phyloP scores from a whole-genome alignment of 53 echinoderm and acorn worm genomes.

The Henricia sp. region DNA sequence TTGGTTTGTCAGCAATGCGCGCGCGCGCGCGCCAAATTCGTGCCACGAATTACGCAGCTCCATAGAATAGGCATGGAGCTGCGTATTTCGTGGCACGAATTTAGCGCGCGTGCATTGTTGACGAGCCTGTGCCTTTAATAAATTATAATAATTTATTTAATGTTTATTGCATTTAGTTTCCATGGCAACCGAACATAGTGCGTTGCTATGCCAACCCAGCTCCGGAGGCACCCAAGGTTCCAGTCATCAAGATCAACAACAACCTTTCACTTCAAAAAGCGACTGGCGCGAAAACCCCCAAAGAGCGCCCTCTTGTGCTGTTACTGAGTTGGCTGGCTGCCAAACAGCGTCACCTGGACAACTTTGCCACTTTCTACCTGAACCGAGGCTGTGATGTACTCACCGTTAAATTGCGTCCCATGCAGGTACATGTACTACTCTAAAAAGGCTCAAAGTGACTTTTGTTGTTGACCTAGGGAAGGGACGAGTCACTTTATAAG shows the following conservation, averaged over 20 bases:
- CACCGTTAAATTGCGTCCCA: constrained; percentile 66
- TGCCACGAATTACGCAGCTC: too few relatives aligned
- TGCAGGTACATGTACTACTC: constrained; percentile 59
- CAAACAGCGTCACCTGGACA: constrained; percentile 80
- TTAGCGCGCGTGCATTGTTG: too few relatives aligned
- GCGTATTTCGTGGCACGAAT: too few relatives aligned
- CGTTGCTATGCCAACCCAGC: constrained; percentile 24
- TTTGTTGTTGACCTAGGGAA: too few relatives aligned
- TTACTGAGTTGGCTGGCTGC: constrained; percentile 92
- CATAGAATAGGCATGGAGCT: too few relatives aligned
- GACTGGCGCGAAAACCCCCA: background rate
- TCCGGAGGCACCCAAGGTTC: background rate
- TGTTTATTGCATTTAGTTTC: too few relatives aligned
- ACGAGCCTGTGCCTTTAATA: too few relatives aligned
- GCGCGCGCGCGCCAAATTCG: too few relatives aligned
- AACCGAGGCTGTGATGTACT: constrained; percentile 87
- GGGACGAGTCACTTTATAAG: too few relatives aligned
- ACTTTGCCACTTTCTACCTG: constrained; percentile 78
- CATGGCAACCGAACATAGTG: constrained; percentile 44
- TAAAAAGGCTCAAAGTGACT: background rate
- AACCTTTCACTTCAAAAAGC: constrained; percentile 67
- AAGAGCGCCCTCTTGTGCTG: constrained; percentile 82
- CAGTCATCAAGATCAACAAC: constrained; percentile 66
- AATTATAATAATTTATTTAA: too few relatives aligned
- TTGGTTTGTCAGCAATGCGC: too few relatives aligned